A percentile compares a stretch with the other conserved stretches of the same genome.
These are phyloP conservation scores for Microcebus lehilahytsara DNA, from an alignment of 2,113 vertebrate genomes.

Conservation along the genomic window DNA sequence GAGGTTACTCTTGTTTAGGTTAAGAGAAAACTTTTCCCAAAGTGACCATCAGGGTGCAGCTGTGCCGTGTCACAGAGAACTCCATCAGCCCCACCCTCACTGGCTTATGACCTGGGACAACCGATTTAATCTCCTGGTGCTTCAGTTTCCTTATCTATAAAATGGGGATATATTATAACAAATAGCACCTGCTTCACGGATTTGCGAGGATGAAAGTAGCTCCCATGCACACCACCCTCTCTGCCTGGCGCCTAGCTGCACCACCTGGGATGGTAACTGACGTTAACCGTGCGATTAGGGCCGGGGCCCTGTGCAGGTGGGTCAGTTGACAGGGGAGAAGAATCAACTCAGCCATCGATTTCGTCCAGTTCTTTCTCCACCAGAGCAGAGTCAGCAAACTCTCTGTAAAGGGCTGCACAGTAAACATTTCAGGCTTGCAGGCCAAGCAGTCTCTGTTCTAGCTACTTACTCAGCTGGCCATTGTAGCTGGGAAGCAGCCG, in stretches of 20 bases:
- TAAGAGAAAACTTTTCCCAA: neutral
- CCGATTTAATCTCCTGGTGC: neutral
- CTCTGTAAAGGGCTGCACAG: neutral
- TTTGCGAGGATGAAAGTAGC: accelerated
- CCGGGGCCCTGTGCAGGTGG: accelerated
- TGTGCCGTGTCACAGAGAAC: neutral
- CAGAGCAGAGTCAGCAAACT: neutral
- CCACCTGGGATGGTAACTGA: accelerated
- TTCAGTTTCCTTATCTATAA: neutral
- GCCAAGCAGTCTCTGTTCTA: neutral
- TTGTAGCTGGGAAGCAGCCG: neutral
- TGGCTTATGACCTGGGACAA: neutral
- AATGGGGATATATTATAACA: accelerated
- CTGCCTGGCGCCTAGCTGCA: neutral
- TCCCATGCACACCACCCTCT: accelerated
- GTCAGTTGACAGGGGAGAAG: neutral
- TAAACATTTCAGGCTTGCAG: neutral
- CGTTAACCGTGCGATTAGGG: accelerated
- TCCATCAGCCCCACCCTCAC: neutral
- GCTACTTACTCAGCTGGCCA: accelerated
- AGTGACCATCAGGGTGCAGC: neutral
- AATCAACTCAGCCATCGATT: neutral
- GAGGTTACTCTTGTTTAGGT: neutral
- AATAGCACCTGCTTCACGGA: neutral
- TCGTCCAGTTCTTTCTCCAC: neutral